A percentile compares a stretch with the other conserved stretches of the same genome.
Evolutionary conservation across 2,797 vertebrate species (phyloP).

Genomic region (Poecilia wingei): DNA sequence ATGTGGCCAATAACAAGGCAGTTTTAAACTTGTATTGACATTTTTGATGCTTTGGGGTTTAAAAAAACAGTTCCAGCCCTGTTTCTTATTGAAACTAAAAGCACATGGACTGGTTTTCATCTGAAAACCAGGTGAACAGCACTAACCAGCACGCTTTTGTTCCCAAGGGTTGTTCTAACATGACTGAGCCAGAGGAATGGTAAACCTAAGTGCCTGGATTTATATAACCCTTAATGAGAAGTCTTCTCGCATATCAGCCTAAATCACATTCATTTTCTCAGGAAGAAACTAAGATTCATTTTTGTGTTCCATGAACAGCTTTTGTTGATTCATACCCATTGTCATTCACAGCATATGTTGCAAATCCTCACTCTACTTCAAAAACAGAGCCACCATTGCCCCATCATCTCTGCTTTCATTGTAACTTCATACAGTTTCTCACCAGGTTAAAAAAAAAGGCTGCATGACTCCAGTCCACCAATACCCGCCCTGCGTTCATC

Average conservation of each 20-base stretch:
- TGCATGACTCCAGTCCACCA: constrained; percentile 48
- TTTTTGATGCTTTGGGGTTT: constrained; percentile 26
- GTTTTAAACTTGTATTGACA: not conserved
- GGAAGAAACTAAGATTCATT: not conserved
- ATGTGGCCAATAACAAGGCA: not conserved
- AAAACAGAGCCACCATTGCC: constrained; percentile 2
- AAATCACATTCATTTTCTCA: not conserved
- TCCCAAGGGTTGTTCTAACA: not conserved
- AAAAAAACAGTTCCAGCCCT: constrained; percentile 9
- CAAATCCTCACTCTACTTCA: not conserved
- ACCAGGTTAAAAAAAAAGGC: constrained; percentile 14
- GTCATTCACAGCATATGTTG: not conserved
- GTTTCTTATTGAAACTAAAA: constrained; percentile 12
- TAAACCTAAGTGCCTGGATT: constrained; percentile 7
- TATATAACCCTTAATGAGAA: not conserved
- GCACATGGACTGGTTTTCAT: constrained; percentile 8
- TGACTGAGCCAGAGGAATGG: constrained; percentile 15
- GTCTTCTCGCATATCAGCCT: not conserved
- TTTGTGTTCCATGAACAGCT: not conserved
- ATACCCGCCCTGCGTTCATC: constrained; percentile 47
- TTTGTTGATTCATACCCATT: constrained; percentile 9
- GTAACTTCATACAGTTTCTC: constrained; percentile 13
- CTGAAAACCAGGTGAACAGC: constrained; percentile 50
- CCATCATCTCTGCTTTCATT: not conserved
- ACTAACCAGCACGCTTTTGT: constrained; percentile 35